A percentile compares a stretch with the other conserved stretches of the same genome.
Conservation (phyloP, 2,113 vertebrate genomes). For the Phyllostomus hastatus region DNA sequence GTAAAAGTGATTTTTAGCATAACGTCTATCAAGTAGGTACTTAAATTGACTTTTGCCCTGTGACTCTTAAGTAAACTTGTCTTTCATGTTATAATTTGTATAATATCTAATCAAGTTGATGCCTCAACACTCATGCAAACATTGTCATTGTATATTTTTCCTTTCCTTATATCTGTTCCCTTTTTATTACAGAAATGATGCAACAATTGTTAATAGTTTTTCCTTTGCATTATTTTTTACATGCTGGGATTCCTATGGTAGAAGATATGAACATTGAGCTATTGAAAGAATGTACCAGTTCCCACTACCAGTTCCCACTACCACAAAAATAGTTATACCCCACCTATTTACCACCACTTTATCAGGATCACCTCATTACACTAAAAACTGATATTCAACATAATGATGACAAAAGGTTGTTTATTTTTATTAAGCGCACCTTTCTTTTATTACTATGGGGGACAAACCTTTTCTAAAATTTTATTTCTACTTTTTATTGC, state of each 20-base stretch:
- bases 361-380: neutral
- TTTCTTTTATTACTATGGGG: neutral
- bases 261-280: neutral
- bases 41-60: neutral
- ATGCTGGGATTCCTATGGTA: neutral
- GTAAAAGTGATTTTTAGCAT: neutral
- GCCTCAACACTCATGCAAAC: neutral
- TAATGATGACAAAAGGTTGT: neutral
- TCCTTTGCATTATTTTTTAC: neutral
- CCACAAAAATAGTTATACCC: neutral
- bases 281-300: neutral
- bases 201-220: neutral
- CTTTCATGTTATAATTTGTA: neutral
- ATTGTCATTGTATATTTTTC: neutral
- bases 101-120: neutral
- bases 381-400: neutral
- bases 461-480: neutral
- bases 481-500: neutral
- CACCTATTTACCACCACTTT: neutral
- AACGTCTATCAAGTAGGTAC: neutral
- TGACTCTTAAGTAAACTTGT: neutral
- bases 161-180: neutral
- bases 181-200: neutral
- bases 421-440: neutral
- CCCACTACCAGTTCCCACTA: rapidly evolving